Base-by-base conservation (phyloP, 2,888 invertebrate genomes). In the Pedicia rivosa region DNA sequence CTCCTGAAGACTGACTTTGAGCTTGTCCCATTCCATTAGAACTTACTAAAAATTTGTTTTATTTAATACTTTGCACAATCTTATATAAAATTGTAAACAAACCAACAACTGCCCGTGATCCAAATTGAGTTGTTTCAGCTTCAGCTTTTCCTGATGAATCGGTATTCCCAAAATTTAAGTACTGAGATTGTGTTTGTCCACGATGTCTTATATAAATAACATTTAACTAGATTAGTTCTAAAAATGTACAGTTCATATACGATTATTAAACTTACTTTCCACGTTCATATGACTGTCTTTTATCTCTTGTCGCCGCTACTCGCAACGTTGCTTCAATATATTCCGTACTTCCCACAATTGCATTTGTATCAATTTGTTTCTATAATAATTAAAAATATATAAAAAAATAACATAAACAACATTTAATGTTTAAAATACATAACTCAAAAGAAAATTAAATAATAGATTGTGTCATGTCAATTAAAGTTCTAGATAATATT, bases 1-100 rank as follows among this genome's bases (percentile, higher is more conserved):
- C 70, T 35, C 74, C 72, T 40, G 74, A 68, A 34, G 81, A 79
- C 59, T 86, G 86, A 59, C 84, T 84, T 60, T 86, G 86, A 1
- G 86, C 86, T 64, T 84, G 84, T 1, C 86, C 86, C 80, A 86
- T 84, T 38, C 86, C 86, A 51, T 75, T 77, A 43, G 66, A 72
- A 31, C 84, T 84, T 64, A 72, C 84, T 86, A 47, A 46, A 63
- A 62, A 43, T 36, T 29, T 40, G 16, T 13, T 16, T 17, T 27
- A 31, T 14, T 10, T 15, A 12, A 31, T n/a, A 3, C 5, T 17
- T 15, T n/a, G 16, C 17, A 35, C 8, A 4, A n/a, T 20, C 19
- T 5, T 19, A 19, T 12, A 5, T 8, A 2, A 16, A 8, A 20
- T 29, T 35, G 59, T 20, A 5, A 5, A 20, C 8, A 49, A 52